Conservation (phyloP, 1,140 invertebrate species). For the Uloborus diversus region DNA sequence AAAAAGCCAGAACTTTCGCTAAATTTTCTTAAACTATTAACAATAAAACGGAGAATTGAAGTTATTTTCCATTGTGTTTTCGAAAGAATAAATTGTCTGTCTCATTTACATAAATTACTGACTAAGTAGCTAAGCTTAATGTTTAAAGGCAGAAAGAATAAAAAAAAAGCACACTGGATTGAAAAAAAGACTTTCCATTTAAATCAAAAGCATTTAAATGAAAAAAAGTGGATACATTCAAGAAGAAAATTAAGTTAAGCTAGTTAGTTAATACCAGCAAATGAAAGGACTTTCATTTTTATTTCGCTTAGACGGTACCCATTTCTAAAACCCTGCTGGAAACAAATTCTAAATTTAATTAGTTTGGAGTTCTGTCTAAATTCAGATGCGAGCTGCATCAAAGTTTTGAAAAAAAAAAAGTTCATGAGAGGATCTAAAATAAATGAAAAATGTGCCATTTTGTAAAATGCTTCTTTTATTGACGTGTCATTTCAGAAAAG, state of each 20-base stretch:
- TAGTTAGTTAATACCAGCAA: not conserved
- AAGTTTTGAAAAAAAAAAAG: not conserved
- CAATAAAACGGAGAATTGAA: no score
- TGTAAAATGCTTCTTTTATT: not conserved
- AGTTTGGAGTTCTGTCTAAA: not conserved
- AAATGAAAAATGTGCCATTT: not conserved
- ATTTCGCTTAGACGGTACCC: not conserved
- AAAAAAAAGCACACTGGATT: no score
- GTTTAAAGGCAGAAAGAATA: not conserved
- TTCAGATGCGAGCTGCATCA: not conserved
- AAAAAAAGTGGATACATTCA: not conserved
- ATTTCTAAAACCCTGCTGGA: not conserved
- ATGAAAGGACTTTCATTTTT: not conserved
- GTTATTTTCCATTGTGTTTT: no score
- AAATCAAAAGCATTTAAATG: not conserved
- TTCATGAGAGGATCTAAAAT: not conserved
- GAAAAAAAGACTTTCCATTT: not conserved
- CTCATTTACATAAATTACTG: not conserved
- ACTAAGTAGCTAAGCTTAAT: not conserved
- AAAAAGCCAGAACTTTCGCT: no score
- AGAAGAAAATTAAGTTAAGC: constrained; percentile 6
- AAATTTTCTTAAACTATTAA: no score
- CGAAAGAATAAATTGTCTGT: no score
- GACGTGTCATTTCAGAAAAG: not conserved
- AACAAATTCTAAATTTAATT: constrained; percentile 17